Conservation (phyloP, 2,113 vertebrate genomes). For the Plecotus auritus region DNA sequence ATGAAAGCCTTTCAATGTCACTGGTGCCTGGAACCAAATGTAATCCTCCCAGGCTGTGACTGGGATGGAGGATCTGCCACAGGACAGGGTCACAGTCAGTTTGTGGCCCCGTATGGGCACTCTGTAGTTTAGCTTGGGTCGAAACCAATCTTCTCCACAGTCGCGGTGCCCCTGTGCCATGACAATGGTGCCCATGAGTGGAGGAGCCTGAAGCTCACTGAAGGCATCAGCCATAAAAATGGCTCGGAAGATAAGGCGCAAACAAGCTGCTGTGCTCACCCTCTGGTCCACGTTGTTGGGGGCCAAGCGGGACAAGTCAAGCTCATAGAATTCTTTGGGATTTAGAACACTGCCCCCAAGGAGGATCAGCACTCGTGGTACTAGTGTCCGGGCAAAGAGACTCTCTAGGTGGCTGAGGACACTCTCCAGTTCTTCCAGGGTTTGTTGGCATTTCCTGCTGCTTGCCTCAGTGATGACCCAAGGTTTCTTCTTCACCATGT, state of each 20-base stretch:
- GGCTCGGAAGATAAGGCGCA: constrained; percentile 91
- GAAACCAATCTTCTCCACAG: constrained; percentile 92
- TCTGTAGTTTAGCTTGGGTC: constrained; percentile 92
- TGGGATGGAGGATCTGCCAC: constrained; percentile 66
- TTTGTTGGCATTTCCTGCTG: constrained; percentile 86
- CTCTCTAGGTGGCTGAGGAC: constrained; percentile 88
- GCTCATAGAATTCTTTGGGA: constrained; percentile 94
- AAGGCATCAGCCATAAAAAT: constrained; percentile 94
- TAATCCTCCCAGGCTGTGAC: constrained; percentile 83
- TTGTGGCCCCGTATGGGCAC: constrained; percentile 88
- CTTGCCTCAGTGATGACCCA: constrained; percentile 59
- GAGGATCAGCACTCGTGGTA: constrained; percentile 93
- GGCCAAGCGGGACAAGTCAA: constrained; percentile 89
- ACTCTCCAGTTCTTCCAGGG: constrained; percentile 87
- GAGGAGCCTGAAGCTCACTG: constrained; percentile 87
- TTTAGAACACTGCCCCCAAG: constrained; percentile 89
- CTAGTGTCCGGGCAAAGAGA: constrained; percentile 89
- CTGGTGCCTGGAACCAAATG: constrained; percentile 95
- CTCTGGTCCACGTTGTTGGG: constrained; percentile 80
- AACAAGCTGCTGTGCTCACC: constrained; percentile 84
- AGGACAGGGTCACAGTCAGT: constrained; percentile 86
- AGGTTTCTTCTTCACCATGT: constrained; percentile 74
- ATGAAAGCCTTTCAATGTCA: constrained; percentile 90
- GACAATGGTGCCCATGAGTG: constrained; percentile 85
- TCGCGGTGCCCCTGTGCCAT: constrained; percentile 90